phyloP scores from a whole-genome alignment of 2,113 vertebrate genomes.

The Loxodonta africana region DNA sequence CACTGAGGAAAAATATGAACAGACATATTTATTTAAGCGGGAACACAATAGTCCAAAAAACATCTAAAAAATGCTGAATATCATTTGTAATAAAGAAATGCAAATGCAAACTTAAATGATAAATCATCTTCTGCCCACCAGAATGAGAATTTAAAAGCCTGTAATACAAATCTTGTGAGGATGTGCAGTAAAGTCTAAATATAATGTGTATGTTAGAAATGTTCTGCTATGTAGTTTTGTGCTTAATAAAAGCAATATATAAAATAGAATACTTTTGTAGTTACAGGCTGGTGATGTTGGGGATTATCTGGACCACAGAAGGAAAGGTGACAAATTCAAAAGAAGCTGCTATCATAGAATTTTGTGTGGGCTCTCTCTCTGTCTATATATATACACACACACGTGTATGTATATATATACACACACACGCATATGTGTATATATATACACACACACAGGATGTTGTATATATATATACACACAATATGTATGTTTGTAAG shows the following conservation, averaged over 20 bases:
- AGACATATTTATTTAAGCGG: conserved; percentile 22
- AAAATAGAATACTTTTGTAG: neutral
- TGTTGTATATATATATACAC: no score
- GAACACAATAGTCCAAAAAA: neutral
- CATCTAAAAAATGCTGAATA: neutral
- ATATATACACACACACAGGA: no score
- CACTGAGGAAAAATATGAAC: neutral
- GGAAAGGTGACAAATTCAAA: conserved; percentile 2
- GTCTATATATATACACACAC: neutral
- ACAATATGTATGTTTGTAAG: no score
- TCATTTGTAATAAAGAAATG: conserved; percentile 36
- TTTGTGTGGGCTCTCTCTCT: neutral
- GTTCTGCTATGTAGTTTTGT: neutral
- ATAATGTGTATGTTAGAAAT: neutral
- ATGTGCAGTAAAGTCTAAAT: neutral
- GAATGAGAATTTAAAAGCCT: neutral
- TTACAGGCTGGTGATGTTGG: neutral
- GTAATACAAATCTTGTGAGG: neutral
- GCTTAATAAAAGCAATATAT: conserved; percentile 25
- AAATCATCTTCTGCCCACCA: neutral
- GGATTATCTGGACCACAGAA: neutral
- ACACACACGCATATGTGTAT: no score
- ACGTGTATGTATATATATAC: no score
- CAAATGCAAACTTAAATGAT: neutral
- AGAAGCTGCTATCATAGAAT: neutral